phyloP scores from a whole-genome alignment of 92 coral and sea anemone genomes.

The Blastomussa wellsi region DNA sequence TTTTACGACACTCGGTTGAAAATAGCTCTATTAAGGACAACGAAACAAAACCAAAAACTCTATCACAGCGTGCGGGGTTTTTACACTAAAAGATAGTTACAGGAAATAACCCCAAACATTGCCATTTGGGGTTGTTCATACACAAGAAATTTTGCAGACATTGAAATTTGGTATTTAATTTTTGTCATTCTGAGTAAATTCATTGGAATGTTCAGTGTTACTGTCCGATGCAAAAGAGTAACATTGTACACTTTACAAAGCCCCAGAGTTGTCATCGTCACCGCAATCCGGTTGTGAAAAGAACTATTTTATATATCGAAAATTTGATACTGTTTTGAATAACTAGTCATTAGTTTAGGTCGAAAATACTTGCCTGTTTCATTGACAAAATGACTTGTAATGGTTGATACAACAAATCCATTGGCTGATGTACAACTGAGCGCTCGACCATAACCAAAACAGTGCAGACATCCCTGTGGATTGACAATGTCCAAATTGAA shows the following conservation, averaged over 20 bases:
- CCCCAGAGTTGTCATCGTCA: too few relatives aligned
- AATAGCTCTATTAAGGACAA: too few relatives aligned
- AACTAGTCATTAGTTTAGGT: not conserved
- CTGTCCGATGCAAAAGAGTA: not conserved
- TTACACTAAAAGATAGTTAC: not conserved
- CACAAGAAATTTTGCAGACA: not conserved
- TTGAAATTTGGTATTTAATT: not conserved
- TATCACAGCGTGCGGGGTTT: not conserved
- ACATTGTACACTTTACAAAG: not conserved
- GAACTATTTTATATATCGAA: not conserved
- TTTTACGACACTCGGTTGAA: too few relatives aligned
- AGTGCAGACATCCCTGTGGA: slow-evolving; percentile 82
- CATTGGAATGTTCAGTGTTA: not conserved
- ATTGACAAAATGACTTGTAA: slow-evolving; percentile 56
- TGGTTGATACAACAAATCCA: slow-evolving; percentile 65
- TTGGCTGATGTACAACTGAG: slow-evolving; percentile 69
- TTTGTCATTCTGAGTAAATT: not conserved
- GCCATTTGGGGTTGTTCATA: not conserved
- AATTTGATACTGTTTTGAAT: not conserved
- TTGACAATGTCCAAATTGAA: slow-evolving; percentile 65
- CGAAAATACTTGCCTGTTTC: slow-evolving; percentile 31
- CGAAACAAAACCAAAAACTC: too few relatives aligned
- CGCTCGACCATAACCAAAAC: slow-evolving; percentile 88
- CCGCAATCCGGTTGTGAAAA: too few relatives aligned
- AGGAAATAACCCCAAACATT: too few relatives aligned